Evolutionary conservation across 2,797 vertebrate species (phyloP), one percentile per base, ranked within the genome.

Genomic region (Labeo calbasu): DNA sequence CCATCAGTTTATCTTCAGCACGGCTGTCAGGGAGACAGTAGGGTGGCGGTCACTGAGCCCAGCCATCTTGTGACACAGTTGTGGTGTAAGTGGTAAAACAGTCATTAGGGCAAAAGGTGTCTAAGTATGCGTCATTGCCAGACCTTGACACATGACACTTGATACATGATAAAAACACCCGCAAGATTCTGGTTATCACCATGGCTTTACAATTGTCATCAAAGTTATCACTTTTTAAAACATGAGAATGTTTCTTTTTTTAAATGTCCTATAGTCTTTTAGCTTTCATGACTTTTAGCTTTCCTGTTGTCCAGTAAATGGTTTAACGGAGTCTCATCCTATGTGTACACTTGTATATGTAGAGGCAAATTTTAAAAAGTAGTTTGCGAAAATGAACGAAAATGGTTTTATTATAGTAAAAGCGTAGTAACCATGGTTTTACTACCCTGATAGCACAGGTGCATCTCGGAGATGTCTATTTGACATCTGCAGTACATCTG

Each of bases 1-100:
- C 28, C 59, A 14, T 89, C 90, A 91, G 92, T 88, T 90, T 88
- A 90, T 88, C 89, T 88, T 50, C 84, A 87, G 86, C 50, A 9
- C 65, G 40, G 77, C 59, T 80, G 48, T 84, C 81, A 50, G 88
- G 87, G 86, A 89, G 82, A 89, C 86, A 86, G 88, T 77, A 77
- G 17, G 73, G 32, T 65, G 14, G 40, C 65, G 57, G 70, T 75
- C 70, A 75, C 53, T 53, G 40, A 72, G 25, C 13, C 36, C 50
- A 71, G 68, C 15, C 51, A 25, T 55, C 21, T 69, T 17, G 50
- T 55, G 50, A 55, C 77, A 73, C 19, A 66, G 50, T 55, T 13
- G 9, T n/a, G 3, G 23, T 71, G 17, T 8, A 50, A 72, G 7
- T 81, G 55, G 5, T 73, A 73, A 82, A 82, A 82, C 15, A 40